A percentile compares a stretch with the other conserved stretches of the same genome.
These are phyloP conservation scores for Apteryx owenii DNA, from an alignment of 2,113 vertebrate species.

Conservation along the genomic window DNA sequence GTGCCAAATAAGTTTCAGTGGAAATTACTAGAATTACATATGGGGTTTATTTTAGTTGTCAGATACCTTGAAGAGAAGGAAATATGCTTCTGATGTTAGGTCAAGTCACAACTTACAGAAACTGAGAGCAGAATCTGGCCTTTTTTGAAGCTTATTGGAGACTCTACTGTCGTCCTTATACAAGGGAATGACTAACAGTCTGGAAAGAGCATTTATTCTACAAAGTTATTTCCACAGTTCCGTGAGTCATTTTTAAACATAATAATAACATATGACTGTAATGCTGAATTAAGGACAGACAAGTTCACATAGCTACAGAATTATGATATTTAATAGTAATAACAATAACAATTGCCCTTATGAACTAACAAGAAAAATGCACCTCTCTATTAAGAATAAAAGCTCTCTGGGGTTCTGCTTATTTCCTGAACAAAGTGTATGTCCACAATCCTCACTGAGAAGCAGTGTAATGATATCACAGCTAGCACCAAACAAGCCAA, in stretches of 20 bases:
- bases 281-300: not conserved
- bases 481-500: not conserved
- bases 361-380: not conserved
- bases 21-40: not conserved
- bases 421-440: not conserved
- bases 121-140: not conserved
- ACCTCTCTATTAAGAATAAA: not conserved
- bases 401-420: not conserved
- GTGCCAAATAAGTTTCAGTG: not conserved
- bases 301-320: not conserved
- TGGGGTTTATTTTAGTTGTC: not conserved
- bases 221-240: not conserved
- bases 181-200: not conserved
- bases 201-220: not conserved
- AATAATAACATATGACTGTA: not conserved
- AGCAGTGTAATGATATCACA: not conserved
- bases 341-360: not conserved
- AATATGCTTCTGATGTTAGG: not conserved
- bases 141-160: not conserved
- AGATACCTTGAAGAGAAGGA: not conserved
- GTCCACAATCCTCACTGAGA: not conserved
- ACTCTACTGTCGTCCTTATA: not conserved
- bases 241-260: not conserved
- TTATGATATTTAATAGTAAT: not conserved
- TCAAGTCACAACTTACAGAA: not conserved